phyloP scores from a whole-genome alignment of 2,113 vertebrate species.

The Pelusios castaneus region DNA sequence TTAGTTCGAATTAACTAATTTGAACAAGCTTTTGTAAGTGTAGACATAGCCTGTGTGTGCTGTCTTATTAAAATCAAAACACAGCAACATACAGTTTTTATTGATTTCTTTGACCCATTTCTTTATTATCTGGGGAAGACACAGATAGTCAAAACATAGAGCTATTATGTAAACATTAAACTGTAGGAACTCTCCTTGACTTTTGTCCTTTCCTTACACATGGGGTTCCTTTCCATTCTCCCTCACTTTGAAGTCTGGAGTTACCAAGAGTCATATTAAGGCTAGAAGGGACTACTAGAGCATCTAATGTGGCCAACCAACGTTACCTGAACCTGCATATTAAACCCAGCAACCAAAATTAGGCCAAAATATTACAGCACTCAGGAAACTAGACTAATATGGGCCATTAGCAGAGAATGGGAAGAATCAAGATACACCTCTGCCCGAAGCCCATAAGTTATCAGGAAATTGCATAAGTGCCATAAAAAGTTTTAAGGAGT shows the following conservation, averaged over 20 bases:
- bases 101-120: background rate
- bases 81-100: background rate
- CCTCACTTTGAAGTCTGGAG: background rate
- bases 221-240: background rate
- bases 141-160: background rate
- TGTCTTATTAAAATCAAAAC: background rate
- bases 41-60: no score
- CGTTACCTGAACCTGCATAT: background rate
- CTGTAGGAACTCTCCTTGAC: background rate
- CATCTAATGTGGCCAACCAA: background rate
- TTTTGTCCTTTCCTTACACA: background rate
- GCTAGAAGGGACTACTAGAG: background rate
- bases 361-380: background rate
- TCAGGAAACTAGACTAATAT: background rate
- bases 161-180: background rate
- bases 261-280: background rate
- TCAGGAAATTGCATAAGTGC: background rate
- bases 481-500: background rate
- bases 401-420: no score
- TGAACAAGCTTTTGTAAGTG: no score
- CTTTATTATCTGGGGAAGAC: background rate
- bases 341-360: background rate
- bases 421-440: background rate
- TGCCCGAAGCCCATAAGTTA: background rate
- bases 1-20: no score